These are phyloP conservation scores for Disparrhopalites patrizii DNA, from an alignment of 2,888 invertebrate species.

Conservation along the genomic window DNA sequence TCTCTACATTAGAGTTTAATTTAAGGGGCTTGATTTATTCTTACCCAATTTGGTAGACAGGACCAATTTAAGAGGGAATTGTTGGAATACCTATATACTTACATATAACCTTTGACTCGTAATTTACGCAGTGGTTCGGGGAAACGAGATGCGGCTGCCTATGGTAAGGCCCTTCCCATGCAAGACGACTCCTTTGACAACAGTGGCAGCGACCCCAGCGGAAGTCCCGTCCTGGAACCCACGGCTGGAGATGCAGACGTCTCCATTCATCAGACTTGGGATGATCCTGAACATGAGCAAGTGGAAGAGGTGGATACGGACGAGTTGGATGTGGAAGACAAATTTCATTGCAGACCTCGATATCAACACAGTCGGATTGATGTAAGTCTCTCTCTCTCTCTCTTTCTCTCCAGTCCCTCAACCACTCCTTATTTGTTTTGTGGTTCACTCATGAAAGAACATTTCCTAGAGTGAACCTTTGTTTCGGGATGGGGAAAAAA, in stretches of 20 bases:
- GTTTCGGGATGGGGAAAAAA: too few relatives aligned
- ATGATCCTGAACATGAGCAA: slow-evolving; percentile 34
- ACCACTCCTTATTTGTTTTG: too few relatives aligned
- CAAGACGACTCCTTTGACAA: slow-evolving; percentile 28
- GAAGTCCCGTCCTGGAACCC: slow-evolving; percentile 12
- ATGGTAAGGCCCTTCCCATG: slow-evolving; percentile 22
- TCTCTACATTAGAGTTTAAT: too few relatives aligned
- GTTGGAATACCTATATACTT: too few relatives aligned
- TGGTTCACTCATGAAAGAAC: too few relatives aligned
- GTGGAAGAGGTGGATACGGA: slow-evolving; percentile 32
- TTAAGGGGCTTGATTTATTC: too few relatives aligned
- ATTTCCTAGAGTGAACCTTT: too few relatives aligned
- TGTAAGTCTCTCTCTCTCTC: slow-evolving; percentile 52
- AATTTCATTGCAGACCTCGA: slow-evolving; percentile 67
- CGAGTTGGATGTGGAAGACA: slow-evolving; percentile 42
- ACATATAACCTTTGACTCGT: too few relatives aligned
- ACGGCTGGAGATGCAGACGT: slow-evolving; percentile 18
- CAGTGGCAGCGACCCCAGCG: neutral
- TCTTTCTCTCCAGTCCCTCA: neutral
- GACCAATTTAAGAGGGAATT: too few relatives aligned
- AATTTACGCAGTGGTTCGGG: slow-evolving; percentile 25
- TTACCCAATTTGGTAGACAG: too few relatives aligned
- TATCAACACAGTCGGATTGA: slow-evolving; percentile 91
- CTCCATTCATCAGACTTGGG: slow-evolving; percentile 36
- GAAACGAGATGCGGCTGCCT: slow-evolving; percentile 26